Base-by-base conservation (phyloP, 1,140 invertebrate species). In the Hydropsyche tenuis region DNA sequence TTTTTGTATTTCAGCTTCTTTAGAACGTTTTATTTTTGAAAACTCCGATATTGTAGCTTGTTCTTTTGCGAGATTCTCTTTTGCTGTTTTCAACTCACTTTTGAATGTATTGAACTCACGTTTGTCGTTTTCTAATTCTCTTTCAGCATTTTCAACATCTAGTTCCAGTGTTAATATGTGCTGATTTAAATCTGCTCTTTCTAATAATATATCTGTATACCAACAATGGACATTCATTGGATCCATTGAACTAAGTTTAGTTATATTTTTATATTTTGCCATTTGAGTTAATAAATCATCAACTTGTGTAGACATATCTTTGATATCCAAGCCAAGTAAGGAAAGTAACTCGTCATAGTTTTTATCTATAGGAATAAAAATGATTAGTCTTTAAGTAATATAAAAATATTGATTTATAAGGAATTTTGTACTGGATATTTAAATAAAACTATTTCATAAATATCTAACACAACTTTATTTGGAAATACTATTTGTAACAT, bases 141-240 rank as follows among this genome's bases (percentile, higher is more conserved):
- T 53, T 27, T 69, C 77, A 82, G 80, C 14, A 83, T 68, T 68
- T 80, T 77, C 74, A 65, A 82, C 83, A 22, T 82, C 81, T 51
- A 84, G 83, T 51, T 80, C 80, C 9, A 85, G 63, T 71, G 82
- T 80, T 0, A 85, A 69, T 22, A 83, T 80, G 51, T 82, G 81
- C 48, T 82, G 82, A 60, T 84, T 81, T 14, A 83, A 79, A 66
- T 83, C 78, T 0, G 84, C 69, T 72, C 79, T 80, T 9, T 81
- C 79, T 0, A 80, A 71, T 23, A 80, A 30, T 64, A 80, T 76
- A 68, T 77, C 80, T 0, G 80, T 78, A 46, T 81, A 79, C 12
- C 79, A 77, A 22, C 83, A 48, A 5, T 80, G 82, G 45, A 85
- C 75, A 0, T 80, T 78, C 20, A 81, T 78, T 0, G 81, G 79